Evolutionary conservation across 2,797 vertebrate genomes (phyloP).

Genomic region (Sebastes hubbsi): DNA sequence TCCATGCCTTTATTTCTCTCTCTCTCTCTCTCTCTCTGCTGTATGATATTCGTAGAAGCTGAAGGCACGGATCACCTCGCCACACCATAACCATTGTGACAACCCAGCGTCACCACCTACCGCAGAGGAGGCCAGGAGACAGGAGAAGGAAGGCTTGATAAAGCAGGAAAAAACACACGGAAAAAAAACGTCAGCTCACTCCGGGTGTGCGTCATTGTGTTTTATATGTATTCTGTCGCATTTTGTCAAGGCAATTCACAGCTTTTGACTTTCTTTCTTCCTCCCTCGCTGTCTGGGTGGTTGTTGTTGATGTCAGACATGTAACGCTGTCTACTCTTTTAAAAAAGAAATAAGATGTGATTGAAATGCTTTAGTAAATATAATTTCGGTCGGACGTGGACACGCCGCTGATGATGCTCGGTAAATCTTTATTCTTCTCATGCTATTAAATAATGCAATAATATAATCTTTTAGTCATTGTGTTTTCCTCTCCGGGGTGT

Average conservation of each 20-base stretch:
- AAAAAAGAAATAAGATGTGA: background rate
- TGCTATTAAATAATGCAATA: background rate
- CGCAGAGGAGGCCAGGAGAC: slow-evolving; percentile 1
- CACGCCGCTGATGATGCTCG: background rate
- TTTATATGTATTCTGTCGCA: background rate
- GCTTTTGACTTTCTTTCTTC: background rate
- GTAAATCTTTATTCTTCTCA: background rate
- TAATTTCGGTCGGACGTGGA: background rate
- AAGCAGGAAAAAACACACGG: background rate
- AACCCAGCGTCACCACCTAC: slow-evolving; percentile 9
- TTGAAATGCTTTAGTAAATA: background rate
- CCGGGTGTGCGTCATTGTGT: background rate
- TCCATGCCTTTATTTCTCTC: background rate
- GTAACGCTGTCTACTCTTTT: background rate
- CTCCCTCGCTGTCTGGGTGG: background rate
- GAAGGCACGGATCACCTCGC: slow-evolving; percentile 30
- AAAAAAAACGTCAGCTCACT: background rate
- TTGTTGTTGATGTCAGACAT: background rate
- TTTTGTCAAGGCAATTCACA: background rate
- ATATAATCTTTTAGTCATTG: background rate
- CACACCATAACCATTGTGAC: slow-evolving; percentile 28
- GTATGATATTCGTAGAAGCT: slow-evolving; percentile 1
- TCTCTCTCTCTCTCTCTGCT: background rate
- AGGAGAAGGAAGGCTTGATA: background rate
- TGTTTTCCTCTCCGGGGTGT: background rate